These are phyloP conservation scores for Brachypterus glaber DNA, from an alignment of 2,888 invertebrate species.

Conservation along the genomic window DNA sequence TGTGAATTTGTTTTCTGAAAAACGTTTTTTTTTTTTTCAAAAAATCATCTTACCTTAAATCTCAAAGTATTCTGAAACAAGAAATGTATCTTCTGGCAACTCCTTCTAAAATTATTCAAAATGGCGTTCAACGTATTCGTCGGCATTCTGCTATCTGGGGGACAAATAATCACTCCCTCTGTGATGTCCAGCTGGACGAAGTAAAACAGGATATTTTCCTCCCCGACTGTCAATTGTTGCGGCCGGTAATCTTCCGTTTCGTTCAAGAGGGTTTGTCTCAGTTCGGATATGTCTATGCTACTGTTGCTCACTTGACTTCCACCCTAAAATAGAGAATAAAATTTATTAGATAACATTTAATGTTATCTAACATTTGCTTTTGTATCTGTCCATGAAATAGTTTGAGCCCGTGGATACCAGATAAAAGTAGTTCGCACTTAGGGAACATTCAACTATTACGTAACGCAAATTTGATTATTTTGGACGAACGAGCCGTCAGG, in stretches of 20 bases:
- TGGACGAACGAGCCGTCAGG: too few species aligned
- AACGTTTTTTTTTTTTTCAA: slow-evolving; percentile 3
- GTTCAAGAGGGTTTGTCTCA: slow-evolving; percentile 60
- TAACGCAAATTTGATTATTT: too few species aligned
- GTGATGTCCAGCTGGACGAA: slow-evolving; percentile 63
- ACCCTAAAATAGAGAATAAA: slow-evolving; percentile 43
- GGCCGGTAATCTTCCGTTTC: slow-evolving; percentile 58
- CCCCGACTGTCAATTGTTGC: slow-evolving; percentile 55
- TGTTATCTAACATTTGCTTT: too few species aligned
- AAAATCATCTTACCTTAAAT: slow-evolving; percentile 38
- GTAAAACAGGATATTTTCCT: slow-evolving; percentile 64
- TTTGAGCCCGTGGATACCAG: too few species aligned
- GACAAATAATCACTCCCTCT: slow-evolving; percentile 62
- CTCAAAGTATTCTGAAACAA: slow-evolving; percentile 60
- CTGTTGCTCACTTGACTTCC: slow-evolving; percentile 54
- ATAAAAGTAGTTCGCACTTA: too few species aligned
- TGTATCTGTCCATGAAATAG: too few species aligned
- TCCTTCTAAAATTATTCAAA: slow-evolving; percentile 58
- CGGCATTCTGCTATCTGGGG: slow-evolving; percentile 36
- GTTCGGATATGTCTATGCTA: slow-evolving; percentile 58
- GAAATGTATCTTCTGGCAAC: slow-evolving; percentile 63
- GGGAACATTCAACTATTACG: too few species aligned
- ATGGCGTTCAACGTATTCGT: slow-evolving; percentile 42
- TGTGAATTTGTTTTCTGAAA: too few species aligned
- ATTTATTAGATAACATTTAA: slow-evolving; percentile 4